phyloP scores from a whole-genome alignment of 2,797 vertebrate genomes.

The Dermochelys coriacea region DNA sequence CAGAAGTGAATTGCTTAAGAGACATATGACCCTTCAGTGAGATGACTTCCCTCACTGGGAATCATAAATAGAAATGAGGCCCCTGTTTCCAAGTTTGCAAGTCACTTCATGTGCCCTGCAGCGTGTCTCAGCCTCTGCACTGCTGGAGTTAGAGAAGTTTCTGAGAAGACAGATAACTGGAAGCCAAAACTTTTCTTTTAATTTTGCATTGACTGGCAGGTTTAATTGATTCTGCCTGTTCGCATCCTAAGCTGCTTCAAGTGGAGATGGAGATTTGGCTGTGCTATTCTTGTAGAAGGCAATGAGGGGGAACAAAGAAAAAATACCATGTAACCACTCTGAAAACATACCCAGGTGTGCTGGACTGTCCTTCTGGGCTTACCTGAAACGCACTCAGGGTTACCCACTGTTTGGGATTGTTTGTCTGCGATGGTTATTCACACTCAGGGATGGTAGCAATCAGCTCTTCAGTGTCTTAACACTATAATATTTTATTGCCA shows the following conservation, averaged over 20 bases:
- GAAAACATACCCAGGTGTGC: neutral
- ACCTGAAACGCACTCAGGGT: neutral
- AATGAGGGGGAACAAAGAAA: neutral
- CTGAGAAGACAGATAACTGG: neutral
- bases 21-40: neutral
- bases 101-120: neutral
- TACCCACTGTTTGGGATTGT: neutral
- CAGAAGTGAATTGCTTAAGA: neutral
- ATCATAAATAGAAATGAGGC: neutral
- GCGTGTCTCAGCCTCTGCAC: neutral
- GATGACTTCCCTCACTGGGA: neutral
- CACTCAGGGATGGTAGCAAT: neutral
- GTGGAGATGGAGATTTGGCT: too few species aligned
- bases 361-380: too few species aligned
- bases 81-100: neutral
- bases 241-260: too few species aligned
- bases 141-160: neutral
- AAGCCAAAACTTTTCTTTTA: neutral
- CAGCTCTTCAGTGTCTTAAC: neutral
- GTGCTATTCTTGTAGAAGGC: too few species aligned
- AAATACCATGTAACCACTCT: neutral
- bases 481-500: neutral
- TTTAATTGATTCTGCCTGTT: too few species aligned
- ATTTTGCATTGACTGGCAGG: neutral
- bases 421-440: neutral